phyloP scores from a whole-genome alignment of 1,140 invertebrate genomes.

The Hypsibius dujardini region DNA sequence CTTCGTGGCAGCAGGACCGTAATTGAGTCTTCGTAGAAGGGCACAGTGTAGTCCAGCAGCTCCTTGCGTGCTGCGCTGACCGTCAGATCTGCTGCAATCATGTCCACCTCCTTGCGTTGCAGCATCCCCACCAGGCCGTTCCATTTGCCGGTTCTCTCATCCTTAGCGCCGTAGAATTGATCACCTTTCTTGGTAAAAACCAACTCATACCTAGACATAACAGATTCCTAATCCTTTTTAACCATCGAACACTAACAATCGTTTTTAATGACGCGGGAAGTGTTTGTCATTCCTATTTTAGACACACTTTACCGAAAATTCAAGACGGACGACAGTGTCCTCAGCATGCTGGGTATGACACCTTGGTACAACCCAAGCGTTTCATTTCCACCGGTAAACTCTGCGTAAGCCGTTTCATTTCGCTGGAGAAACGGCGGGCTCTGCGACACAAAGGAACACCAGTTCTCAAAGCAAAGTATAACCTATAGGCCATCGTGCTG shows the following conservation, averaged over 20 bases:
- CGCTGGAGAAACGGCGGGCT: background rate
- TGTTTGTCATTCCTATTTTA: background rate
- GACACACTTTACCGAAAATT: background rate
- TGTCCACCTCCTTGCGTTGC: conserved; percentile 18
- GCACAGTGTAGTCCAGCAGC: conserved; percentile 18
- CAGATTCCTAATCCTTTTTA: background rate
- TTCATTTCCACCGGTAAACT: background rate
- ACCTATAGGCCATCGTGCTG: background rate
- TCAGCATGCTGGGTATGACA: background rate
- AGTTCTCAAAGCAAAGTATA: too few species aligned
- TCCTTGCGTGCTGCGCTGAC: background rate
- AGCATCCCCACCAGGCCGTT: conserved; percentile 20
- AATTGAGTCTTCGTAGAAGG: conserved; percentile 1
- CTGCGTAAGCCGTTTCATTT: background rate
- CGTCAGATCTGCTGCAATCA: conserved; percentile 13
- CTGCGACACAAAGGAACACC: background rate
- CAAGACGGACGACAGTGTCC: background rate
- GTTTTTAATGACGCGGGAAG: background rate
- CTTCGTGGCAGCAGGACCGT: background rate
- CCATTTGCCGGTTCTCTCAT: conserved; percentile 8
- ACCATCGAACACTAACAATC: background rate
- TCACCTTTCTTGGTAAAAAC: background rate
- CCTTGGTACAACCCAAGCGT: background rate
- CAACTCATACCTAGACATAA: background rate
- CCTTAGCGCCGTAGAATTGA: background rate